phyloP scores from a whole-genome alignment of 2,888 invertebrate species.

The Keiferia lycopersicella region DNA sequence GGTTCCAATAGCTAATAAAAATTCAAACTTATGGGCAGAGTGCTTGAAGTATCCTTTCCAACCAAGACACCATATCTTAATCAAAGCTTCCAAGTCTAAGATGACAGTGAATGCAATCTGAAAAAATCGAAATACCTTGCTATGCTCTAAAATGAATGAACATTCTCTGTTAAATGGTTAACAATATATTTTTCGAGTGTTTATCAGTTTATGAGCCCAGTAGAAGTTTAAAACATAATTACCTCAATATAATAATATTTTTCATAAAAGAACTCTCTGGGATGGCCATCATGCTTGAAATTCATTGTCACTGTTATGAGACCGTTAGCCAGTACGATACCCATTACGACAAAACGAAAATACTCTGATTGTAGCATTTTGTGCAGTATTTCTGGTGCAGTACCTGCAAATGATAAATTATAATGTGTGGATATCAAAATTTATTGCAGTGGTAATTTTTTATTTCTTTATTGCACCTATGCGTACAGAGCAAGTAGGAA shows the following conservation, averaged over 20 bases:
- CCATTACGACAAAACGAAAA: slow-evolving; percentile 96
- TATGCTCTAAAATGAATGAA: background rate
- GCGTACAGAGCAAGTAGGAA: background rate
- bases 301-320: slow-evolving; percentile 97
- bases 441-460: too few relatives aligned
- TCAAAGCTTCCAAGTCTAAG: slow-evolving; percentile 95
- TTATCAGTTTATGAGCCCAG: too few relatives aligned
- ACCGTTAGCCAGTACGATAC: slow-evolving; percentile 96
- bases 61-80: slow-evolving; percentile 99
- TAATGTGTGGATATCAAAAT: too few relatives aligned
- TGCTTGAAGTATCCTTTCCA: slow-evolving; percentile 97
- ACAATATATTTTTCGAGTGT: too few relatives aligned
- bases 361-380: slow-evolving; percentile 93
- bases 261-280: slow-evolving; percentile 90
- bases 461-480: too few relatives aligned
- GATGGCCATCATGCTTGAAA: slow-evolving; percentile 94
- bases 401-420: slow-evolving; percentile 49
- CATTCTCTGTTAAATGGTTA: slow-evolving; percentile 11
- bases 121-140: slow-evolving; percentile 35
- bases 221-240: slow-evolving; percentile 18
- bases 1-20: slow-evolving; percentile 95
- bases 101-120: slow-evolving; percentile 96
- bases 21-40: slow-evolving; percentile 98
- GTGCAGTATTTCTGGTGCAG: slow-evolving; percentile 93
- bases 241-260: slow-evolving; percentile 97